Evolutionary conservation across 2,113 vertebrate genomes (phyloP), one percentile per base, ranked within the genome.

Genomic region (Baryphthengus martii): DNA sequence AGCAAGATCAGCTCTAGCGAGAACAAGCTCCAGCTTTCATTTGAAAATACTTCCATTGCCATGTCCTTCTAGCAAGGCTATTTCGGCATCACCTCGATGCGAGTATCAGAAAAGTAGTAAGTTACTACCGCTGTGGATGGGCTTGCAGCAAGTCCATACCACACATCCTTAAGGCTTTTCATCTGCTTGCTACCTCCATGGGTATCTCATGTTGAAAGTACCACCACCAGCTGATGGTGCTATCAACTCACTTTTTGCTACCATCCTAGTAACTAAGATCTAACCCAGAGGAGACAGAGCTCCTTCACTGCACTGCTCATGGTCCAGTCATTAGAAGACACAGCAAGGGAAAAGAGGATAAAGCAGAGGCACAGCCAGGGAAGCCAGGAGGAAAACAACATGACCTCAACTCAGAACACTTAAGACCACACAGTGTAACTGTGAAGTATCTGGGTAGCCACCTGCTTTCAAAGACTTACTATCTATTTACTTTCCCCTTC

Each of bases 301-400:
- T 71, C 62, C 53, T 59, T 25, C 52, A 11, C 20, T 20, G 29
- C 73, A 4, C n/a, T 39, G 31, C 20, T 56, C 55, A 11, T 0
- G 0, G 35, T 3, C 52, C 31, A 58, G 58, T 65, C 3, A 4
- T 58, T 0, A 26, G 20, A 53, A 79, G 29, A 25, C 76, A 19
- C 33, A n/a, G 15, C 0, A 6, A 70, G 16, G 40, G n/a, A 13
- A 33, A 10, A 23, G 20, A 59, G 7, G 31, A 44, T 3, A 68
- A 59, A 71, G 21, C 49, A 80, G 59, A 79, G 42, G 31, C 40
- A 70, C 53, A 29, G 55, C 8, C 2, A 74, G 19, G 26, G 42
- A 44, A 77, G 33, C 5, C 62, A 50, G 13, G 37, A 73, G 40
- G 28, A 76, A 23, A 45, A 84, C n/a, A 79, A 40, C 0, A 8